phyloP scores from a whole-genome alignment of 2,113 vertebrate species.

The Indicator maculatus region DNA sequence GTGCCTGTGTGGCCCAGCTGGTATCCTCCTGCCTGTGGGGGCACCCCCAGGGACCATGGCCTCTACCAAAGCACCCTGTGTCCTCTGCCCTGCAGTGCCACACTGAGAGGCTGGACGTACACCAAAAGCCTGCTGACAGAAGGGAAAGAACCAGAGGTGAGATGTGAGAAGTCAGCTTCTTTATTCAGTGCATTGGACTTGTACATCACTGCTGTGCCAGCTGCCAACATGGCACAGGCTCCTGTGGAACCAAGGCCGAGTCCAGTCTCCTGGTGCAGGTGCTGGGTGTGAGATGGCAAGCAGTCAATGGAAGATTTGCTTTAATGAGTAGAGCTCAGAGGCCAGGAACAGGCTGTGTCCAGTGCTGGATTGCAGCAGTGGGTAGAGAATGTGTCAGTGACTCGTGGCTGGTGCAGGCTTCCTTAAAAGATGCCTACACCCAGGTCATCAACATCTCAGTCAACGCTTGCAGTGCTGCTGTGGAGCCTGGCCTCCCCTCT shows the following conservation, averaged over 20 bases:
- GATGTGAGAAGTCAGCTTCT: not conserved
- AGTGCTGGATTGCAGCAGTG: not conserved
- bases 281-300: not conserved
- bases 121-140: not conserved
- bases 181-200: slow-evolving; percentile 57
- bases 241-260: not conserved
- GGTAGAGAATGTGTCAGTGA: not conserved
- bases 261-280: not conserved
- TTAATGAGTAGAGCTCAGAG: not conserved
- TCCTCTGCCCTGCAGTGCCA: not conserved
- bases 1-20: not conserved
- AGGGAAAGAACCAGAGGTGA: not conserved
- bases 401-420: not conserved
- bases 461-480: not conserved
- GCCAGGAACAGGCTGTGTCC: not conserved
- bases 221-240: not conserved
- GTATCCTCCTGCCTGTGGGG: not conserved
- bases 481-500: not conserved
- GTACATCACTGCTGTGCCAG: not conserved
- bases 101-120: not conserved
- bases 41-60: rapidly evolving
- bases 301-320: not conserved
- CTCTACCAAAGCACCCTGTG: rapidly evolving
- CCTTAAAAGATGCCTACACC: not conserved
- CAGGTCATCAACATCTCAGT: not conserved